These are phyloP conservation scores for Mactromeris polynyma DNA, from an alignment of 2,888 invertebrate species.

Conservation along the genomic window DNA sequence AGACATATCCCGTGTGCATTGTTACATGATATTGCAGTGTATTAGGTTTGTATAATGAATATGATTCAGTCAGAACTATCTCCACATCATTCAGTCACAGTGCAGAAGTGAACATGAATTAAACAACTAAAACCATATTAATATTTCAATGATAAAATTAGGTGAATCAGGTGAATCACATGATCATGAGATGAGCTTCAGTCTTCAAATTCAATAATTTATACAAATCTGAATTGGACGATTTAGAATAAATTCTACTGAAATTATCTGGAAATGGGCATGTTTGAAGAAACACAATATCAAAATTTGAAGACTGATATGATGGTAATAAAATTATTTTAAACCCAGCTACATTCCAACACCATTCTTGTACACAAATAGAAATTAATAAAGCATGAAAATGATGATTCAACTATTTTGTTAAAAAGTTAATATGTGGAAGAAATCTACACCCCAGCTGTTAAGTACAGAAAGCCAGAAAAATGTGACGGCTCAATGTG, in stretches of 20 bases:
- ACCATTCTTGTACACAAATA: background rate
- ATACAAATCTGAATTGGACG: too few species aligned
- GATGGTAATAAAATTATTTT: background rate
- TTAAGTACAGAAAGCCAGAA: background rate
- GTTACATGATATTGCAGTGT: background rate
- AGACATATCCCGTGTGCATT: background rate
- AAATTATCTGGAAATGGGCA: background rate
- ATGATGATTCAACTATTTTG: background rate
- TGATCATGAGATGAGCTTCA: background rate
- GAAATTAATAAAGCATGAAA: background rate
- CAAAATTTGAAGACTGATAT: background rate
- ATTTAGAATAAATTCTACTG: too few species aligned
- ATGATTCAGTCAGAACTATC: background rate
- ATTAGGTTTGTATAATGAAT: background rate
- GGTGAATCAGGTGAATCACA: too few species aligned
- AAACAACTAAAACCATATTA: background rate
- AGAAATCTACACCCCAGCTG: background rate
- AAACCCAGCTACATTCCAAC: background rate
- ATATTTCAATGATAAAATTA: background rate
- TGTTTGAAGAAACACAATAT: background rate
- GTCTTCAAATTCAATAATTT: background rate
- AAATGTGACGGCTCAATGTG: background rate
- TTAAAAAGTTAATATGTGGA: background rate
- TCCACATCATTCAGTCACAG: background rate
- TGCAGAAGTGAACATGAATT: background rate